Base-by-base conservation (phyloP, 1,140 invertebrate genomes). In the Drosophila nikananu region DNA sequence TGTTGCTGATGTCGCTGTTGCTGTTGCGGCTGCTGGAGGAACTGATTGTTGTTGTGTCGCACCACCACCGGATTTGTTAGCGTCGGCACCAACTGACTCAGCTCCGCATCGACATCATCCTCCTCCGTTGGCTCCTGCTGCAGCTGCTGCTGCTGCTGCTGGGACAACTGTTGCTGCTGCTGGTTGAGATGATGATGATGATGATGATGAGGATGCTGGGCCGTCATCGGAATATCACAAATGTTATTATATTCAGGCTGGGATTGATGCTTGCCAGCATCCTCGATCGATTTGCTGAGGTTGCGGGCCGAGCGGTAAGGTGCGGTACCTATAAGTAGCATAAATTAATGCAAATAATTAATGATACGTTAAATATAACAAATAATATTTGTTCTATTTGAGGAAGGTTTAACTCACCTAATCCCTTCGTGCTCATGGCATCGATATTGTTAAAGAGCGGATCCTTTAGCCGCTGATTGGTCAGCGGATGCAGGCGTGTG, bases 261-360 rank as follows among this genome's bases (percentile, higher is more conserved):
- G 75, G 86, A 74, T 83, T 92, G 86, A 72, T 92, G 86, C 60
- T 81, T 87, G 48, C 90, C 82, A 39, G 77, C 90, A 63, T 81
- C 92, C 78, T 92, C 89, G 61, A 93, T 92, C 27, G 91, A 93
- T 70, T 93, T 93, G 63, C 74, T 93, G 68, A 93, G 86, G 77
- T 93, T 92, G 70, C 92, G 92, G 21, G 92, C 92, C 25, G 92
- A 86, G 66, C 84, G 84, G 77, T 79, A 89, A 52, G 86, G 73
- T 63, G 75, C 52, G 23, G 73, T 64, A 62, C 78, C 84, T 89
- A 39, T 6, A 32, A 61, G 12, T 19, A 6, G 1, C 4, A 27
- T 5, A 12, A 42, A 35, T 10, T 3, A 9, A 25, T 4, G 0
- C 10, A 19, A 62, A 21, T 2, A 35, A 21, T n/a, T 0, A 15